A percentile compares a stretch with the other conserved stretches of the same genome.
These are phyloP conservation scores for Philotrypesis tridentata DNA, from an alignment of 1,140 invertebrate genomes.

Conservation along the genomic window DNA sequence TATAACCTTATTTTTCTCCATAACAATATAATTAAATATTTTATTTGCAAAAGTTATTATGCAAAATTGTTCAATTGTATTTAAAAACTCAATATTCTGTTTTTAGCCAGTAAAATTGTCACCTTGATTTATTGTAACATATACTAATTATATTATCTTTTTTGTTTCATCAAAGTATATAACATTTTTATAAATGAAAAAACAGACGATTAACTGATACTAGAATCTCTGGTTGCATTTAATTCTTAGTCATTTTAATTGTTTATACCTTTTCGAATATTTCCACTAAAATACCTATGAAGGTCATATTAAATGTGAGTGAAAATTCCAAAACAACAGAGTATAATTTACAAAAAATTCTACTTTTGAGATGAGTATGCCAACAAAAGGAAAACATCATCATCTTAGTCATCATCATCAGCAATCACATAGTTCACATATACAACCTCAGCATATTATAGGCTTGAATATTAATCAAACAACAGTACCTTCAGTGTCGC, in stretches of 20 bases:
- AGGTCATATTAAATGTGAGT: constrained; percentile 1
- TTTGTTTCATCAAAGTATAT: neutral
- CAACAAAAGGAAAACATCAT: constrained; percentile 30
- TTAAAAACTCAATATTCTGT: neutral
- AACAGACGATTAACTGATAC: neutral
- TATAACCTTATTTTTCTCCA: neutral
- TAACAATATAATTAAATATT: neutral
- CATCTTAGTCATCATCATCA: constrained; percentile 10
- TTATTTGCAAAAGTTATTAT: neutral
- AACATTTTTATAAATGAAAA: neutral
- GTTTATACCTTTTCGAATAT: neutral
- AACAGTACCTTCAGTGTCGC: neutral
- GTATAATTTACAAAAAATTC: neutral
- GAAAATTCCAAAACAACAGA: neutral
- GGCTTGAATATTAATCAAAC: constrained; percentile 8
- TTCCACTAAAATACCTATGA: neutral
- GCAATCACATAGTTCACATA: constrained; percentile 5
- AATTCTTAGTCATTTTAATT: neutral
- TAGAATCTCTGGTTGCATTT: neutral
- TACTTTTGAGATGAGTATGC: constrained; percentile 22
- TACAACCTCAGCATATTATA: constrained; percentile 2
- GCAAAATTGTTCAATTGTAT: neutral
- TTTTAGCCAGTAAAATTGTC: neutral
- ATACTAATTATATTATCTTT: neutral
- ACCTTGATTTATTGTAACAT: neutral